Percentiles rank a stretch among this genome's conserved stretches.
Evolutionary conservation across 1,140 invertebrate genomes (phyloP).

Genomic region (Carposina sasakii): DNA sequence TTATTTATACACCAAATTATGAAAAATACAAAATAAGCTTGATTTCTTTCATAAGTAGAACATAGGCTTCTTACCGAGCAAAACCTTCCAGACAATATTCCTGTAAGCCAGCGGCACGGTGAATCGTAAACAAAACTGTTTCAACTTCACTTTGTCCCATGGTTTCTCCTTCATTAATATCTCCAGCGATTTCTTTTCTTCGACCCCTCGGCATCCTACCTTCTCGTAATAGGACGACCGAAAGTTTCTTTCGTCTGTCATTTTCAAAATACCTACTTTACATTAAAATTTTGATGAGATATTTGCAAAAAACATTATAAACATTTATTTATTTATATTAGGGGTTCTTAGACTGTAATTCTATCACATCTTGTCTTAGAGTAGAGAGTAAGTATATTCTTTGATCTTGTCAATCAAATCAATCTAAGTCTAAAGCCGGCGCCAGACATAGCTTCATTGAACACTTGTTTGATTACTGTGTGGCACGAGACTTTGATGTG

Average conservation of each 20-base stretch:
- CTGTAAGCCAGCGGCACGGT: slow-evolving; percentile 87
- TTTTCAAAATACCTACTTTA: too few relatives aligned
- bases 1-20: neutral
- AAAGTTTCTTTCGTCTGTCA: slow-evolving; percentile 87
- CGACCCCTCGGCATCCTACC: slow-evolving; percentile 90
- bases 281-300: too few relatives aligned
- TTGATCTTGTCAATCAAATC: too few relatives aligned
- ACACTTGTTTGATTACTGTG: too few relatives aligned
- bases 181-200: slow-evolving; percentile 94
- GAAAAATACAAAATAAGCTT: slow-evolving; percentile 7
- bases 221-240: slow-evolving; percentile 92
- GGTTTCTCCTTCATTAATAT: slow-evolving; percentile 91
- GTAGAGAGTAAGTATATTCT: too few relatives aligned
- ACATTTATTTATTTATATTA: too few relatives aligned
- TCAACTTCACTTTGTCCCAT: slow-evolving; percentile 85
- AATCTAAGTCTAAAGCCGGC: too few relatives aligned
- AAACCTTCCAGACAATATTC: slow-evolving; percentile 88
- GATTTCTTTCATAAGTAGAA: slow-evolving; percentile 2
- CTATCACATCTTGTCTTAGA: too few relatives aligned
- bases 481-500: too few relatives aligned
- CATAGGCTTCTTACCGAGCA: slow-evolving; percentile 75
- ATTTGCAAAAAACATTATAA: too few relatives aligned
- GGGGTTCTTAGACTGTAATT: too few relatives aligned
- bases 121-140: slow-evolving; percentile 88
- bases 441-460: too few relatives aligned